Evolutionary conservation across 2,888 invertebrate genomes (phyloP).

Genomic region (Disparrhopalites patrizii): DNA sequence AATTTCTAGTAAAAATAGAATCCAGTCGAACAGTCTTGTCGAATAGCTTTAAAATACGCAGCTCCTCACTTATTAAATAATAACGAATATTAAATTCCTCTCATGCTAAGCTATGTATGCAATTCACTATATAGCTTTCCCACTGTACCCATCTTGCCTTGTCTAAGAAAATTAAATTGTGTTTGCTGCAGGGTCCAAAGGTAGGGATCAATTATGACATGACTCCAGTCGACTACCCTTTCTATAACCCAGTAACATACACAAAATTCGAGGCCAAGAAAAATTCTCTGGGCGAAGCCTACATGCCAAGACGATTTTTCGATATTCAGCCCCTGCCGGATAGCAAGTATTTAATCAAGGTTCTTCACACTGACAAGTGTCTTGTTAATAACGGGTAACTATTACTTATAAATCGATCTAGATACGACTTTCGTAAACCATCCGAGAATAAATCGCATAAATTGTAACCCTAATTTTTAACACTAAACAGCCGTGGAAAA

Average conservation of each 20-base stretch:
- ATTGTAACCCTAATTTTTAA: not conserved
- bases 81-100: too few species aligned
- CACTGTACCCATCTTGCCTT: too few species aligned
- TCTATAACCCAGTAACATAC: conserved; percentile 31
- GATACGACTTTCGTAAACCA: not conserved
- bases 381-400: conserved; percentile 32
- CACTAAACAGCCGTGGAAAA: conserved; percentile 14
- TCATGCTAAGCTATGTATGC: too few species aligned
- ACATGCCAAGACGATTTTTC: conserved; percentile 30
- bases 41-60: not conserved
- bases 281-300: conserved; percentile 22
- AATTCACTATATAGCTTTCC: too few species aligned
- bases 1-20: not conserved
- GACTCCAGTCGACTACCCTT: conserved; percentile 21
- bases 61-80: not conserved
- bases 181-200: conserved; percentile 22
- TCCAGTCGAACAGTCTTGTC: too few species aligned
- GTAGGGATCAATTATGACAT: conserved; percentile 31
- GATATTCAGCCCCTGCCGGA: conserved; percentile 28
- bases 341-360: conserved; percentile 23
- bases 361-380: conserved; percentile 31
- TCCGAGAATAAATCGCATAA: too few species aligned
- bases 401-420: not conserved
- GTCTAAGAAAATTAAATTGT: too few species aligned
- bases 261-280: conserved; percentile 28